These are phyloP conservation scores for Ditula angustiorana DNA, from an alignment of 2,888 invertebrate genomes.

Conservation along the genomic window DNA sequence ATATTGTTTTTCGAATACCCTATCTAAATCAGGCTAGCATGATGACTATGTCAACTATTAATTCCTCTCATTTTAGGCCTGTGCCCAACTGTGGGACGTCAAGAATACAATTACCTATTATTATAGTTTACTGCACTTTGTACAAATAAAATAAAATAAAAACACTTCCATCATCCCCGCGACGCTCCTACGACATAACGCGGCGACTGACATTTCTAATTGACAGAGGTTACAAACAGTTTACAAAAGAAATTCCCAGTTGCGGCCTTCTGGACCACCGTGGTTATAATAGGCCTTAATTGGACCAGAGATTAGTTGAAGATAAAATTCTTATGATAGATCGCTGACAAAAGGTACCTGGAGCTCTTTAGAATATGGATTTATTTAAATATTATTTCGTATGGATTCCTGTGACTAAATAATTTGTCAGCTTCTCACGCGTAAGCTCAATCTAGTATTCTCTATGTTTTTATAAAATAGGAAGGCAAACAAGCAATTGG, in stretches of 20 bases:
- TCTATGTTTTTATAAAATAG: too few species aligned
- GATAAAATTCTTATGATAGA: constrained; percentile 36
- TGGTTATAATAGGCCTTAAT: constrained; percentile 31
- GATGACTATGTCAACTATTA: too few species aligned
- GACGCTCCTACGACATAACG: neutral
- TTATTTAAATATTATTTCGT: neutral
- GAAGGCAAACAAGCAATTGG: too few species aligned
- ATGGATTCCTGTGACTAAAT: too few species aligned
- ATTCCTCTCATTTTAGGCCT: too few species aligned
- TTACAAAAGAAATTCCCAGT: constrained; percentile 19
- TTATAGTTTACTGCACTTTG: too few species aligned
- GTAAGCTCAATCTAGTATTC: too few species aligned
- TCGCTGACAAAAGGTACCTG: constrained; percentile 20
- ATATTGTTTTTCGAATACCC: too few species aligned
- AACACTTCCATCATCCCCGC: neutral
- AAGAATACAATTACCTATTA: too few species aligned
- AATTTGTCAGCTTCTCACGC: too few species aligned
- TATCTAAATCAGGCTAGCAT: too few species aligned
- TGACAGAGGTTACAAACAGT: constrained; percentile 23
- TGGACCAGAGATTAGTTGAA: constrained; percentile 25
- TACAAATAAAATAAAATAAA: neutral
- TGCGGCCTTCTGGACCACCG: constrained; percentile 23
- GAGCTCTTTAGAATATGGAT: constrained; percentile 16
- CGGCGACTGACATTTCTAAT: constrained; percentile 14
- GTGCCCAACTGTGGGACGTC: neutral